Percentiles rank a stretch among this genome's conserved stretches.
Evolutionary conservation across 2,797 vertebrate genomes (phyloP).

Genomic region (Eupleurogrammus muticus): DNA sequence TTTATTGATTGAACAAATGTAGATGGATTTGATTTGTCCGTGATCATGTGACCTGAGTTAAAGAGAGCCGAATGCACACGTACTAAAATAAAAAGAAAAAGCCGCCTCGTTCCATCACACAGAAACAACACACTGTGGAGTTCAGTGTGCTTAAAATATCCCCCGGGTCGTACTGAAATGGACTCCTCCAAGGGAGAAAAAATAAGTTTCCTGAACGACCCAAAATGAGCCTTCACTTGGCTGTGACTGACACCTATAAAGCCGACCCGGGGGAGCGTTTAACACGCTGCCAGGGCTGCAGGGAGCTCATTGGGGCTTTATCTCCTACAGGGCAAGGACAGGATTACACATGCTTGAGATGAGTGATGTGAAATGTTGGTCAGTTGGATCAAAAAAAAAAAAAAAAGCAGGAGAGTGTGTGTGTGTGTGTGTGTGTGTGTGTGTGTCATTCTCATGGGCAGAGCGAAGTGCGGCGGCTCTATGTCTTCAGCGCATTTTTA

Average conservation of each 20-base stretch:
- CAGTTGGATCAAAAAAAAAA: neutral
- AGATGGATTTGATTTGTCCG: no score
- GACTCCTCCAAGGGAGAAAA: neutral
- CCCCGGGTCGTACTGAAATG: neutral
- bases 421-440: neutral
- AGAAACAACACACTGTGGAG: neutral
- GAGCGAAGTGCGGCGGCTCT: no score
- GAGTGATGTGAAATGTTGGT: neutral
- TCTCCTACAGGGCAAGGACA: neutral
- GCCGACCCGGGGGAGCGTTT: neutral
- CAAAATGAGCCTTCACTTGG: neutral
- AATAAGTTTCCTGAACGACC: neutral
- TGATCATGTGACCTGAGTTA: no score
- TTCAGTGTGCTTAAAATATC: neutral
- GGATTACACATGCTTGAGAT: neutral
- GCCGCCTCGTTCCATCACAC: no score
- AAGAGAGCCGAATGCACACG: no score
- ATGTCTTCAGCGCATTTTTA: no score
- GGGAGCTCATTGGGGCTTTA: neutral
- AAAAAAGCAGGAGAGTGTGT: no score
- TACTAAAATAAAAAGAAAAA: no score
- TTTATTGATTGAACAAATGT: no score
- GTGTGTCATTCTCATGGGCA: no score
- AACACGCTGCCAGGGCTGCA: neutral
- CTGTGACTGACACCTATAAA: neutral